Evolutionary conservation across 2,797 vertebrate genomes (phyloP), one percentile per base, ranked within the genome.

Genomic region (Amphiprion clarkii): DNA sequence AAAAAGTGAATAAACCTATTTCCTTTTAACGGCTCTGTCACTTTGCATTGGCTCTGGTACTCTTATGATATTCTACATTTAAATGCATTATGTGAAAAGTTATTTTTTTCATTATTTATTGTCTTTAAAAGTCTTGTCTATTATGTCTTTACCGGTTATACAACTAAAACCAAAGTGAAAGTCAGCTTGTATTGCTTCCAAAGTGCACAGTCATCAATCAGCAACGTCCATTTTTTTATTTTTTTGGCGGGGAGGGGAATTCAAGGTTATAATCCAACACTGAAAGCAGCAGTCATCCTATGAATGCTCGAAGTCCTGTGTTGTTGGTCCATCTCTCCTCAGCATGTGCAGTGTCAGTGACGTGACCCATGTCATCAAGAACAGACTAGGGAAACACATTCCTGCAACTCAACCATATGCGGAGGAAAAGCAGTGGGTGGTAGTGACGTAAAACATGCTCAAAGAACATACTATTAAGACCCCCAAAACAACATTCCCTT

Each of bases 291-390:
- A 62, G 56, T 27, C 53, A 67, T 70, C 70, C 40, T 53, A 65
- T 29, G 23, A 40, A 66, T 63, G 42, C 52, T 70, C 36, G 6
- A 14, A 74, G 71, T 13, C 54, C 5, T 1, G 61, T 58, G 67
- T 67, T 85, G 75, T 82, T 52, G 57, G 84, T 68, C 66, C 77
- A 78, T 85, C 78, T 86, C 86, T 82, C 53, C 71, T 51, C 80
- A 87, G 82, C 90, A 87, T 89, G 81, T 85, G 86, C 83, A 81
- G 84, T 79, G 88, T 91, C 80, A 70, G 80, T 88, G 87, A 92
- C 84, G 69, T 94, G 95, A 95, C 92, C 94, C 92, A 66, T 96
- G 91, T 94, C 95, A 95, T 94, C 93, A 92, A 92, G 92, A 93
- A 79, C 83, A 89, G 86, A 75, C 86, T 87, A 74, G 92, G 89